Evolutionary conservation across 2,113 vertebrate genomes (phyloP).

Genomic region (Ammodytes marinus): DNA sequence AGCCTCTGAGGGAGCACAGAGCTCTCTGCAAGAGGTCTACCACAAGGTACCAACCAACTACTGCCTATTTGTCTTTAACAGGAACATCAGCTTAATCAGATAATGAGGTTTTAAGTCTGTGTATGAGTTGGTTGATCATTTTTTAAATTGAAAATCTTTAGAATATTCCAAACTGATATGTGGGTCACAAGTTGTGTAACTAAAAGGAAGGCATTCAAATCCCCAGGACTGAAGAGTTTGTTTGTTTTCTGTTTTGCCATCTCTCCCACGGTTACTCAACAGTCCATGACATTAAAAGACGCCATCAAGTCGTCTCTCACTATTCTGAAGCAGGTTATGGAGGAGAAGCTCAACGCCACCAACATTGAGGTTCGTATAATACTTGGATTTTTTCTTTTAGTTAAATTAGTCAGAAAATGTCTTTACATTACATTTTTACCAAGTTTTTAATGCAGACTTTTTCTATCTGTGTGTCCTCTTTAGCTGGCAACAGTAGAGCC

Average conservation of each 20-base stretch:
- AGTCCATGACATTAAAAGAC: conserved; percentile 99
- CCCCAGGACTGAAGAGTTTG: neutral
- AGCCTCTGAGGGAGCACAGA: conserved; percentile 98
- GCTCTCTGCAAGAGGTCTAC: conserved; percentile 98
- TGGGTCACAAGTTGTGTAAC: neutral
- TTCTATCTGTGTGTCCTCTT: conserved; percentile 56
- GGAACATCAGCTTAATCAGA: neutral
- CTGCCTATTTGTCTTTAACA: neutral
- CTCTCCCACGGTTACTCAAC: conserved; percentile 23
- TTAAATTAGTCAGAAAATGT: too few relatives aligned
- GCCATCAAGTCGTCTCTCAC: conserved; percentile 98
- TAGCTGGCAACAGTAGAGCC: conserved; percentile 96
- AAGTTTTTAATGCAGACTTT: conserved; percentile 15
- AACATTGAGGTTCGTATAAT: conserved; percentile 93
- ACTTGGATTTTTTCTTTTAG: neutral
- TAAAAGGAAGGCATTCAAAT: neutral
- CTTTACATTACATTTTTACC: too few relatives aligned
- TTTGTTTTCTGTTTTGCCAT: conserved; percentile 16
- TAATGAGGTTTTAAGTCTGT: neutral
- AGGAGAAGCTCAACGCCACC: conserved; percentile 98
- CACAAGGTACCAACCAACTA: conserved; percentile 89
- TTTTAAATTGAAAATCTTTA: neutral
- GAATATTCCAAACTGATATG: neutral
- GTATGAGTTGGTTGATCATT: neutral
- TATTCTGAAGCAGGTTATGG: conserved; percentile 99